Base-by-base conservation (phyloP, 2,888 invertebrate species). In the Hypolimnas misippus region DNA sequence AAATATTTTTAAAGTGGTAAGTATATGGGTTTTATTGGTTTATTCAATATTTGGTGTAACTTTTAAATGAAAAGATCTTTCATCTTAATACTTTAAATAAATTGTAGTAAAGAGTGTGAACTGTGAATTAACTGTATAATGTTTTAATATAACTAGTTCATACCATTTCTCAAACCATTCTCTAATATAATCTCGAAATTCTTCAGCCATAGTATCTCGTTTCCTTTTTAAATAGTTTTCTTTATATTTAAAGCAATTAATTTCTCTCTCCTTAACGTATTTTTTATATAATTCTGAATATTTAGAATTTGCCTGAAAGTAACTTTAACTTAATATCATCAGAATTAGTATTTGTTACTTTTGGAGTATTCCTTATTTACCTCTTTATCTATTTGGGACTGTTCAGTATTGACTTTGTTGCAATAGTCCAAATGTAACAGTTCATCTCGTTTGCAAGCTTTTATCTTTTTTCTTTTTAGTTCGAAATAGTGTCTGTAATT, bases 111-210 rank as follows among this genome's bases (percentile, higher is more conserved):
- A n/a, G n/a, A n/a, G n/a, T n/a, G n/a, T n/a, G n/a, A n/a, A n/a
- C n/a, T n/a, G n/a, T n/a, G n/a, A n/a, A n/a, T n/a, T n/a, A n/a
- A n/a, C n/a, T n/a, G n/a, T n/a, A n/a, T n/a, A n/a, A n/a, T n/a
- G n/a, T n/a, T n/a, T n/a, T n/a, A n/a, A n/a, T n/a, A n/a, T n/a
- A n/a, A n/a, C n/a, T n/a, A n/a, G n/a, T n/a, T n/a, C n/a, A n/a
- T n/a, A 88, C 89, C 89, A 89, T 71, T 76, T 75, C n/a, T 70
- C 63, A 71, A 88, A 86, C 89, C 89, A 89, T 49, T 75, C 70
- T 62, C 86, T 78, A 3, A 86, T 75, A 50, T 77, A 70, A 55
- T 84, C 85, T 65, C 84, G 72, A 60, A 76, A 78, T 55, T 87
- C 81, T 59, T 85, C 88, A 19, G 68, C 68, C 0, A 86, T 69